Evolutionary conservation across 2,888 invertebrate genomes (phyloP), one percentile per base, ranked within the genome.

Genomic region (Theodoxus fluviatilis): DNA sequence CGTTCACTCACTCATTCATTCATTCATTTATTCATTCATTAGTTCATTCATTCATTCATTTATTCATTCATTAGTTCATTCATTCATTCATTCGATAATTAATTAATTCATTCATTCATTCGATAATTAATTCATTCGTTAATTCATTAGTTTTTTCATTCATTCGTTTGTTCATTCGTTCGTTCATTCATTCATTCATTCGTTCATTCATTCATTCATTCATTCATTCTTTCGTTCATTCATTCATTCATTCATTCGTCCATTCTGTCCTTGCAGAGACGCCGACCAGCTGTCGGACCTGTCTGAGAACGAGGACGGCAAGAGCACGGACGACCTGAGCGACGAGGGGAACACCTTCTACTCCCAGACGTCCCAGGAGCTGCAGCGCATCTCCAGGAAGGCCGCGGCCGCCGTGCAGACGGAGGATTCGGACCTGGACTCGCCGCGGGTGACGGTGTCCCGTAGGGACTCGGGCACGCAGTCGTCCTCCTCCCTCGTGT

Each of bases 201-300:
- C 33, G 3, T 66, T 47, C 47, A 18, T 12, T 35, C 18, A 43
- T 43, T 4, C 12, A 1, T 59, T 31, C 31, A 25, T 7, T 2
- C 2, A 2, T 22, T 59, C 12, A 59, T 6, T 3, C n/a, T 18
- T 25, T 22, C 31, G 2, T 59, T 12, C 22, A 18, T 12, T 4
- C 28, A 18, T 59, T 4, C 59, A 6, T 31, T n/a, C n/a, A n/a
- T n/a, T n/a, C n/a, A n/a, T n/a, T n/a, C n/a, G n/a, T n/a, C n/a
- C n/a, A n/a, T n/a, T n/a, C 28, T 59, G 31, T 52, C 33, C 43
- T 74, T 71, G 18, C 76, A 84, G 84, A 65, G 80, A 81, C 74
- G 78, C 79, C n/a, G 83, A 83, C 66, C 81, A 84, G 68, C 71
- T 85, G 68, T 83, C 83, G 0, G 85, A 85, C 70, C 73, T 84